Base-by-base conservation (phyloP, 2,888 invertebrate genomes). In the Cephalotes varians region DNA sequence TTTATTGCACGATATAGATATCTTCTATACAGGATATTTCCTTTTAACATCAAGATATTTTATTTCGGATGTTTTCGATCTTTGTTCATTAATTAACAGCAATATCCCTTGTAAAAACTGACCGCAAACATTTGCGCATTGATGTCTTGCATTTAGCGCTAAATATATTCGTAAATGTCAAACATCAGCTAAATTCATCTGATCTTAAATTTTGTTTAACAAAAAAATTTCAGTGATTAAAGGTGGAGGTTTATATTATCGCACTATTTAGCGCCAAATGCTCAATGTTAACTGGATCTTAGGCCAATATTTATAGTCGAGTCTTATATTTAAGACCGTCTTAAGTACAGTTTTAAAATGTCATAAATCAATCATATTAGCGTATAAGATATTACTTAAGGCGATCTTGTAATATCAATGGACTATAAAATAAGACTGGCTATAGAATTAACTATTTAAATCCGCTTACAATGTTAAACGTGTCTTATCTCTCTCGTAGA, bases 1-100 rank as follows among this genome's bases (percentile, higher is more conserved):
- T 92, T 92, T 88, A 91, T 73, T 93, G 93, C 93, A 93, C 91
- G 93, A 88, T 56, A 51, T 6, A 37, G 82, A 15, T 47, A 28
- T 51, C n/a, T 37, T 73, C 60, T 62, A 54, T 58, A 58, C 34
- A 69, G 37, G 18, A n/a, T 79, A 79, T 21, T n/a, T 44, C 12
- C 12, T 60, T 74, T 47, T 73, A 54, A 60, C 47, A n/a, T 25
- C 25, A 3, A 76, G 40, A 54, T 58, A 51, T 72, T 62, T 18
- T 1, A 25, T 25, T 69, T 47, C n/a, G 18, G 1, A 67, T 56
- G 18, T 44, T 65, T 65, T n/a, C 15, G n/a, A 64, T 37, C n/a
- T 64, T 51, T 31, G 28, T 7, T 64, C 2, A 15, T 31, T 76
- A 40, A 77, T 28, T 77, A 65, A 77, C 44, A 37, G 31, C 40